These are phyloP conservation scores for Mus pahari DNA, from an alignment of 2,113 vertebrate species.

Conservation along the genomic window DNA sequence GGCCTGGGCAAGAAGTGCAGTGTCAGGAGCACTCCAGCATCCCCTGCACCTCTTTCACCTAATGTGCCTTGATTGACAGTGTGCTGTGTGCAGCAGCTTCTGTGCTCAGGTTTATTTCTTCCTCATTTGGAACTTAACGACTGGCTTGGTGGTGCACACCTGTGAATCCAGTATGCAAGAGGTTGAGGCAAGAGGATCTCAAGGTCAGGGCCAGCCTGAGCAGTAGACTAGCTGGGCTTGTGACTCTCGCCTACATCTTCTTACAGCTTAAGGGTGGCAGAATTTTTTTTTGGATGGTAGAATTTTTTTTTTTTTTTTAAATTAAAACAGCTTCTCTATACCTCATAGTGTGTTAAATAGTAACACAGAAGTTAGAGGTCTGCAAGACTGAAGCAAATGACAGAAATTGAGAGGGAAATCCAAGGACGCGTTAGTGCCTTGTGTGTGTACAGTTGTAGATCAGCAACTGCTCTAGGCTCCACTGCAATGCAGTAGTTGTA, in stretches of 20 bases:
- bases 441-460: background rate
- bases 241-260: background rate
- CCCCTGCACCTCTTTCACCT: background rate
- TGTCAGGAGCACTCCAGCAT: rapidly evolving
- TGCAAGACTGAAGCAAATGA: background rate
- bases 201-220: background rate
- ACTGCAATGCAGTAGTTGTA: rapidly evolving
- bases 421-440: background rate
- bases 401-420: background rate
- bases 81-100: no score
- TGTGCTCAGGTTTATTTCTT: background rate
- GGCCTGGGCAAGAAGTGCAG: rapidly evolving
- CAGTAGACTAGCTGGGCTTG: background rate
- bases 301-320: background rate
- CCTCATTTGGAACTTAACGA: background rate
- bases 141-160: background rate
- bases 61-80: rapidly evolving
- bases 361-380: background rate
- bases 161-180: background rate
- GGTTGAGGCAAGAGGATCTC: background rate
- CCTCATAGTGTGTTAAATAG: background rate
- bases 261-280: background rate
- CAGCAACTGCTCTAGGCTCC: rapidly evolving
- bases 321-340: background rate
- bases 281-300: background rate